Base-by-base conservation (phyloP, 2,888 invertebrate species). In the Eupithecia abbreviata region DNA sequence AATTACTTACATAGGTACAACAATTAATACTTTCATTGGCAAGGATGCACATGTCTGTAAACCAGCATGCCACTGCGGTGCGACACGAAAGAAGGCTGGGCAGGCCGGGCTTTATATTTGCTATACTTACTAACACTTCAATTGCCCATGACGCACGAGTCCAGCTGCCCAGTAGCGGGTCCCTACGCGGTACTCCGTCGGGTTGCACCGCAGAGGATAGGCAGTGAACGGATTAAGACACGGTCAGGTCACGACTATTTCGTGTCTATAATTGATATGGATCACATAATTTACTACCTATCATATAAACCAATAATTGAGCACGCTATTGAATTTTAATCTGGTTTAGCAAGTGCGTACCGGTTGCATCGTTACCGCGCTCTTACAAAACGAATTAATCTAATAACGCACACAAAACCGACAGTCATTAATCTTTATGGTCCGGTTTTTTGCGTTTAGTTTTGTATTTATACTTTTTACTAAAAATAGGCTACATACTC, bases 341-440 rank as follows among this genome's bases (percentile, higher is more conserved):
- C 81, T 78, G 80, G 82, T 82, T 77, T 83, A 81, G 76, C 72
- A 77, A 86, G 76, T 81, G 73, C 45, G 15, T 74, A 80, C 81
- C 75, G 74, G 82, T 84, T 84, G 73, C 74, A 74, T 74, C 72
- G 77, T 62, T 66, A 80, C 73, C 76, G 69, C 77, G 67, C 72
- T 74, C 72, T 79, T 78, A 78, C 76, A 76, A 76, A 62, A 66
- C 65, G 13, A 41, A 30, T 42, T 15, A 15, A 69, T 76, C 67
- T 49, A 78, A 73, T 67, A 73, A 71, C 73, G 68, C 41, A 66
- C 78, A 77, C 72, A 74, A 78, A 78, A 70, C 41, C 49, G 47
- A 75, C 49, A 41, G 58, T 77, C 47, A 75, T 74, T 71, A 65
- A 73, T 70, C 75, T 72, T 58, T 71, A 51, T 69, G 68, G 65